Conservation (phyloP, 1,140 invertebrate genomes). For the Trichonephila clavata region DNA sequence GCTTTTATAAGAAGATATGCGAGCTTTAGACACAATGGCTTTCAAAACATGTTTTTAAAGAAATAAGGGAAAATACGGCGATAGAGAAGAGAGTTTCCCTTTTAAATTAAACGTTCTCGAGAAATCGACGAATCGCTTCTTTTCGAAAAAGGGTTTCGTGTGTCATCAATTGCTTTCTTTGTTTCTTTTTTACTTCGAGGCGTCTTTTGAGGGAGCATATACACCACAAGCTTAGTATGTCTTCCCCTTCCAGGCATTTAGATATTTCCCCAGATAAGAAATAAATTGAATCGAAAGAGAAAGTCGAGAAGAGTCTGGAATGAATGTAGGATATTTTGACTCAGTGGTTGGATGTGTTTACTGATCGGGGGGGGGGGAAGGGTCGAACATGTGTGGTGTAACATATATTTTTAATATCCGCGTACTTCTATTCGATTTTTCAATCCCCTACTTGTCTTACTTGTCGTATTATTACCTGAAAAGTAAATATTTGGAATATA, state of each 20-base stretch:
- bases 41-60: background rate
- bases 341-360: no score
- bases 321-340: background rate
- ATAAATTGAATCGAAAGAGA: constrained; percentile 8
- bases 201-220: background rate
- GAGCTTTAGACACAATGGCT: background rate
- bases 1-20: background rate
- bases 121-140: background rate
- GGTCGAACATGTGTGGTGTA: no score
- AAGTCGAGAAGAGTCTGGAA: background rate
- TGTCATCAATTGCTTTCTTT: background rate
- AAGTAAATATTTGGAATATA: no score
- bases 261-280: background rate
- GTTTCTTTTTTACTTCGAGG: background rate
- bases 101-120: background rate
- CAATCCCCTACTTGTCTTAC: no score
- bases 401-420: no score
- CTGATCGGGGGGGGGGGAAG: no score
- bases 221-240: background rate
- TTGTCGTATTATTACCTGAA: no score
- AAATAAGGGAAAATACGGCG: background rate
- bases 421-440: no score
- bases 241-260: background rate
- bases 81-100: background rate
- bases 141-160: background rate